These are phyloP conservation scores for Imbricaverruca yamaguchii DNA, from an alignment of 2,888 invertebrate species.

Conservation along the genomic window DNA sequence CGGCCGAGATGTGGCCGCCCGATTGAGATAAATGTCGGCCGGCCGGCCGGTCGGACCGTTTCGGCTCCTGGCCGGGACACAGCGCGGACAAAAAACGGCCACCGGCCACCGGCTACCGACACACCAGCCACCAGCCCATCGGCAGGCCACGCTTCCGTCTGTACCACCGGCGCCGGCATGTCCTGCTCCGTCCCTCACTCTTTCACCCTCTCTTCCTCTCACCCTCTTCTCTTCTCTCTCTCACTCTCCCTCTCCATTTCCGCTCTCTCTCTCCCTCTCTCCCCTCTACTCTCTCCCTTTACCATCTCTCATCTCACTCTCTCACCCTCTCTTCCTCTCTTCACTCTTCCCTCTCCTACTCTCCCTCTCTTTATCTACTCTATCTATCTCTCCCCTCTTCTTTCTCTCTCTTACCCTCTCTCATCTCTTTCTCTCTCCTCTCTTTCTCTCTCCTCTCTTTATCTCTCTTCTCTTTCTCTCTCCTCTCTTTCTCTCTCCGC, in stretches of 20 bases:
- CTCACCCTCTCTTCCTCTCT: neutral
- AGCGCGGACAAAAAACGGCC: neutral
- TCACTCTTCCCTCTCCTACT: neutral
- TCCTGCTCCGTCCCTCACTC: neutral
- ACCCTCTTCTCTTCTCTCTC: neutral
- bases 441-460: too few relatives aligned
- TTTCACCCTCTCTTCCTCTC: neutral
- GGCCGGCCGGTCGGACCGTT: neutral
- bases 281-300: neutral
- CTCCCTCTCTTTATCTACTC: neutral
- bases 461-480: too few relatives aligned
- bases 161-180: too few relatives aligned
- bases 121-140: neutral
- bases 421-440: neutral
- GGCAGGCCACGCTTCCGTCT: neutral
- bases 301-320: neutral
- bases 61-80: neutral
- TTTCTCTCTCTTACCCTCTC: neutral
- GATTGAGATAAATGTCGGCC: neutral
- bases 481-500: neutral
- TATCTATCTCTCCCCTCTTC: neutral
- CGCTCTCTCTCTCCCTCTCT: neutral
- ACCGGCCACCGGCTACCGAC: neutral
- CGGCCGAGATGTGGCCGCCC: neutral
- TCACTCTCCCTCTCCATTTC: neutral